Evolutionary conservation across 2,113 vertebrate species (phyloP), one percentile per base, ranked within the genome.

Genomic region (Eidolon helvum): DNA sequence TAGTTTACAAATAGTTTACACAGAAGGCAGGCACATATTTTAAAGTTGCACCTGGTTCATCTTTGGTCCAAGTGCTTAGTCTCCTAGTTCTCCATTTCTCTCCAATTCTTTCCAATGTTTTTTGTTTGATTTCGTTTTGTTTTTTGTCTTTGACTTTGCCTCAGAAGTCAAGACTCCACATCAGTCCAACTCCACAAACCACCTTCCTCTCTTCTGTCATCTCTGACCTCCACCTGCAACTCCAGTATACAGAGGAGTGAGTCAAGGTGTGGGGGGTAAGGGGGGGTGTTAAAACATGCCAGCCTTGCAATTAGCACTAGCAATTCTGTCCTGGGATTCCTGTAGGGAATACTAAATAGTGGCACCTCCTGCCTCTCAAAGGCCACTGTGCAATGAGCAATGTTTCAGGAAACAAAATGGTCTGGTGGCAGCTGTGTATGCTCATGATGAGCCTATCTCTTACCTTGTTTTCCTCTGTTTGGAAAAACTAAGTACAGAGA

Each of bases 31-130:
- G 40, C 82, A 19, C 24, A 0, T 22, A 43, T 53, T 90, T 95
- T 83, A 45, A 68, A 74, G 35, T 33, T 55, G 65, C 87, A 93
- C 78, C 96, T 95, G 92, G 92, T 68, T 90, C 79, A 92, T 86
- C 48, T 97, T 74, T 91, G 48, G 63, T 53, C 10, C 53, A 63
- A 90, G 75, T 40, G 3, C 89, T 90, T 35, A 1, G 12, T 65
- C 75, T 90, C 75, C n/a, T 83, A 55, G 30, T 77, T 66, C 48
- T 40, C 28, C 57, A 28, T 89, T 66, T 57, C 91, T 86, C 43
- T 79, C 38, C 40, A 30, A 1, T 93, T 80, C 63, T 86, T 78
- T 79, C 90, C 86, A 75, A 50, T 48, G 63, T 33, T 93, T 74
- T 80, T 71, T 16, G 68, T 82, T 66, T 86, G 48, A 43, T 95